Evolutionary conservation across 1,140 invertebrate species (phyloP).

Genomic region (Drusus annulatus): DNA sequence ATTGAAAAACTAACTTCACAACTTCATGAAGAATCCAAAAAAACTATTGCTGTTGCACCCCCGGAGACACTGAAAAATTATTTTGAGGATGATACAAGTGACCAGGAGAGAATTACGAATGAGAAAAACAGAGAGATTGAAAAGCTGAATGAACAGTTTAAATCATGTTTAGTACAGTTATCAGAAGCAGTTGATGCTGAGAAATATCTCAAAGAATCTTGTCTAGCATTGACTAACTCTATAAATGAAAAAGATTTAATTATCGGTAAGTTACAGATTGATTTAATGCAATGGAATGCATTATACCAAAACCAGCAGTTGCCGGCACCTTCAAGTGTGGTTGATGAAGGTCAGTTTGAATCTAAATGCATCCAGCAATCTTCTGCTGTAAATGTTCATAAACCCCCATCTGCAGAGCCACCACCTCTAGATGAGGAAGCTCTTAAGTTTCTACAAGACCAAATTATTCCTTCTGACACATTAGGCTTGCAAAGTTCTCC

Average conservation of each 20-base stretch:
- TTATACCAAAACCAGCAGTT: conserved; percentile 7
- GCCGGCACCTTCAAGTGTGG: neutral
- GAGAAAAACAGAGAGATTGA: conserved; percentile 53
- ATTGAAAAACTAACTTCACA: conserved; percentile 60
- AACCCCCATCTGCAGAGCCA: neutral
- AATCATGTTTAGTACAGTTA: conserved; percentile 49
- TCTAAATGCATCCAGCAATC: neutral
- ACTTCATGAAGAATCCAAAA: conserved; percentile 54
- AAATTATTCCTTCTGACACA: conserved; percentile 43
- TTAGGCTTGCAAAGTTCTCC: neutral
- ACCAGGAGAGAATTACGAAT: conserved; percentile 13
- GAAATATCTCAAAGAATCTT: conserved; percentile 34
- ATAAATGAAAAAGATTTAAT: conserved; percentile 47
- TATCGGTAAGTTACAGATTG: conserved; percentile 43
- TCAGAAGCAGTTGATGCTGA: conserved; percentile 44
- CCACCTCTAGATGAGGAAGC: conserved; percentile 13
- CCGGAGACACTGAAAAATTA: conserved; percentile 20
- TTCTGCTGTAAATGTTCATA: neutral
- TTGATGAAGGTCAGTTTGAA: conserved; percentile 1
- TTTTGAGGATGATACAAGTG: conserved; percentile 2
- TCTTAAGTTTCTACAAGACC: conserved; percentile 62
- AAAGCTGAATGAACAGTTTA: conserved; percentile 40
- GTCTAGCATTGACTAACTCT: conserved; percentile 1
- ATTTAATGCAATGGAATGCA: conserved; percentile 32
- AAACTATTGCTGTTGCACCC: conserved; percentile 1